These are phyloP conservation scores for Microcaecilia unicolor DNA, from an alignment of 2,797 vertebrate species.

Conservation along the genomic window DNA sequence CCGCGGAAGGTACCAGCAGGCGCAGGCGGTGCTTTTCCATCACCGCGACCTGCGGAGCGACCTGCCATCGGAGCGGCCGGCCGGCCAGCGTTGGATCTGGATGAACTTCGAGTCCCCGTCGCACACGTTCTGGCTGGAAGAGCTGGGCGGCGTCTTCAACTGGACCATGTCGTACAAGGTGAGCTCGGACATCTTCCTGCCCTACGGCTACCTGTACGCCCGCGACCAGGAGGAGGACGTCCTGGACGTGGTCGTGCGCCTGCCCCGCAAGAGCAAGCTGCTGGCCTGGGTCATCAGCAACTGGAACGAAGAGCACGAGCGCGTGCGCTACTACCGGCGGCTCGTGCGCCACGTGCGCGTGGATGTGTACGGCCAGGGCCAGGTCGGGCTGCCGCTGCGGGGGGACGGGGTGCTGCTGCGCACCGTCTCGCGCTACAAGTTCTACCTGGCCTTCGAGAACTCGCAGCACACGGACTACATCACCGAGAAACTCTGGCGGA, in stretches of 20 bases:
- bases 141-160: constrained; percentile 65
- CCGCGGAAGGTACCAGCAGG: constrained; percentile 27
- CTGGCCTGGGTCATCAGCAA: constrained; percentile 88
- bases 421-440: constrained; percentile 70
- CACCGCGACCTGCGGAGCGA: constrained; percentile 45
- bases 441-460: constrained; percentile 93
- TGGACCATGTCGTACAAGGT: constrained; percentile 79
- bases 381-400: constrained; percentile 42
- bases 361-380: constrained; percentile 69
- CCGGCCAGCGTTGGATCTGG: constrained; percentile 84
- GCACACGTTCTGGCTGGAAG: constrained; percentile 50
- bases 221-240: not conserved
- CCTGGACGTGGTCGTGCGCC: too few relatives aligned
- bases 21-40: constrained; percentile 55
- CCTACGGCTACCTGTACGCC: constrained; percentile 72
- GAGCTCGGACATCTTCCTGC: constrained; percentile 78
- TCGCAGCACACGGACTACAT: constrained; percentile 88
- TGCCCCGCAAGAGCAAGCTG: constrained; percentile 51
- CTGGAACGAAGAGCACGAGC: constrained; percentile 72
- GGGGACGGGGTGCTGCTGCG: constrained; percentile 50
- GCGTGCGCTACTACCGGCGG: constrained; percentile 66
- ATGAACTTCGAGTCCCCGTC: constrained; percentile 91
- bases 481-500: constrained; percentile 89
- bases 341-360: constrained; percentile 62
- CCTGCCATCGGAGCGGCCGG: constrained; percentile 38